Percentiles rank a stretch among this genome's conserved stretches.
Conservation (phyloP, 2,888 invertebrate species). For the Leptogaster cylindrica region DNA sequence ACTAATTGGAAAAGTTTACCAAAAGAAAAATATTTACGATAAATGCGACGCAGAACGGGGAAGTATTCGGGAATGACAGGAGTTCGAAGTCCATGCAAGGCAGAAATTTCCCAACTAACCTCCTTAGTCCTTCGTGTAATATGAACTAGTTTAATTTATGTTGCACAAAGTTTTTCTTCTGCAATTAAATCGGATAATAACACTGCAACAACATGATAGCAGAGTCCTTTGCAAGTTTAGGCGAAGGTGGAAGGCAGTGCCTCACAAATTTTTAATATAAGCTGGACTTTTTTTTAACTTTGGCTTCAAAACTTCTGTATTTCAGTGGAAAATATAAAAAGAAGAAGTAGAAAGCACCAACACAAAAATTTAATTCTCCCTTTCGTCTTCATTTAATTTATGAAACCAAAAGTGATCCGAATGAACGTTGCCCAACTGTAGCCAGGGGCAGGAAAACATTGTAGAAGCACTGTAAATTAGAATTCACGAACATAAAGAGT, state of each 20-base stretch:
- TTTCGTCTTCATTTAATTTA: conserved; percentile 22
- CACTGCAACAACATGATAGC: conserved; percentile 2
- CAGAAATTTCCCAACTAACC: too few species aligned
- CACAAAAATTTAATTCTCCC: conserved; percentile 14
- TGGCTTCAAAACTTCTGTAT: background rate
- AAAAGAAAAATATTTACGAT: background rate
- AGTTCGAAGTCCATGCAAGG: too few species aligned
- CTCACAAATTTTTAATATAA: background rate
- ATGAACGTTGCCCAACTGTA: conserved; percentile 17
- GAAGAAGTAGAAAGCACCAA: too few species aligned
- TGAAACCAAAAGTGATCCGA: conserved; percentile 1
- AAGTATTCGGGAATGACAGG: background rate
- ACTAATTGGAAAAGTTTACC: conserved; percentile 27
- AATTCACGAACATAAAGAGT: conserved; percentile 14
- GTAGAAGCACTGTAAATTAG: conserved; percentile 14
- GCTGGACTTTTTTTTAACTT: background rate
- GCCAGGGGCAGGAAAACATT: background rate
- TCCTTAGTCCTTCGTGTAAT: background rate
- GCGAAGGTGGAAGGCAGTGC: too few species aligned
- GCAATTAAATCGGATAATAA: conserved; percentile 11
- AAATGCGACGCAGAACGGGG: background rate
- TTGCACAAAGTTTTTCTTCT: conserved; percentile 11
- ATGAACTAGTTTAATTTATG: conserved; percentile 21
- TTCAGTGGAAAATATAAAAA: too few species aligned
- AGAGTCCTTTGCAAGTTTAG: background rate